Evolutionary conservation across 2,113 vertebrate species (phyloP).

Genomic region (Chlamydotis undulata): DNA sequence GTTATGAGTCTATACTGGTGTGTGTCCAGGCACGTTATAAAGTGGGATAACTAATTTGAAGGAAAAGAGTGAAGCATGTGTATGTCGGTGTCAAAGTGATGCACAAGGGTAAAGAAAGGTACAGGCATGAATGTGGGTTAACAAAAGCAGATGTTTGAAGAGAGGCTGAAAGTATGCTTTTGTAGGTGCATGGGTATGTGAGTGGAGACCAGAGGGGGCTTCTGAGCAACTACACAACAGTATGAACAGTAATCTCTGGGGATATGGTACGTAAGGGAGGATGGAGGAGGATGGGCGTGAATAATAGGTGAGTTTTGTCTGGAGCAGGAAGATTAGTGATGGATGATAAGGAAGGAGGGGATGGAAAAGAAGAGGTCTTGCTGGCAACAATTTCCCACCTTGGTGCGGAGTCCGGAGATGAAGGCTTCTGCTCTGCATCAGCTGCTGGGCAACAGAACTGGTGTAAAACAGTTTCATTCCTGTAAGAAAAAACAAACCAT

Average conservation of each 20-base stretch:
- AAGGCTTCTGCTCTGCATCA: slow-evolving; percentile 87
- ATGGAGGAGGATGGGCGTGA: not conserved
- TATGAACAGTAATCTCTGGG: not conserved
- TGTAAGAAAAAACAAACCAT: slow-evolving; percentile 70
- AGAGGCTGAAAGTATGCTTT: not conserved
- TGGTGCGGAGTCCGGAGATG: slow-evolving; percentile 72
- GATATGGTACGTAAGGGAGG: not conserved
- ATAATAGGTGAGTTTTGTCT: not conserved
- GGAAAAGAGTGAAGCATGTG: not conserved
- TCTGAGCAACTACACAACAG: not conserved
- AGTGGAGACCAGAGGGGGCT: not conserved
- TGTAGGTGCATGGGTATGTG: not conserved
- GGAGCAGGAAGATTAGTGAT: not conserved
- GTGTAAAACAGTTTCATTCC: slow-evolving; percentile 96
- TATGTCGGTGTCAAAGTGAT: not conserved
- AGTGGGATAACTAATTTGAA: not conserved
- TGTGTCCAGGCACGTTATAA: not conserved
- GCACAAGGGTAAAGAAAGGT: not conserved
- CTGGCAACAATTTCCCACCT: slow-evolving; percentile 69
- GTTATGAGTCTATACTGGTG: not conserved
- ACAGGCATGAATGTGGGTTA: not conserved
- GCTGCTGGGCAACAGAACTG: slow-evolving; percentile 98
- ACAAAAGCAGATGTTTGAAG: not conserved
- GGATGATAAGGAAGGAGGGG: not conserved
- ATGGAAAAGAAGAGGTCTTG: not conserved